These are phyloP conservation scores for Peromyscus eremicus DNA, from an alignment of 2,797 vertebrate genomes.

Conservation along the genomic window DNA sequence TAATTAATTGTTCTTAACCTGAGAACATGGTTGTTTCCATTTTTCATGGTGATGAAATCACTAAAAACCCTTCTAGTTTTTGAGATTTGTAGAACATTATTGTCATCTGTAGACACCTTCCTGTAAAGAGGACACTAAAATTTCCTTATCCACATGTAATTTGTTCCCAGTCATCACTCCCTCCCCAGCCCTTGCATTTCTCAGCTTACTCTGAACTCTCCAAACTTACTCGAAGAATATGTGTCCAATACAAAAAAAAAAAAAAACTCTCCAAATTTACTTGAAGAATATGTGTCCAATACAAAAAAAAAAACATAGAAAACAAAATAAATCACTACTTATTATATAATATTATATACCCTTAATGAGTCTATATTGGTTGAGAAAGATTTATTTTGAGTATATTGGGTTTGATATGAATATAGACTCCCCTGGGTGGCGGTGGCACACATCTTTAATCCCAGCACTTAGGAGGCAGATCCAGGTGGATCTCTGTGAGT, in stretches of 20 bases:
- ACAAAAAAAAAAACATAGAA: neutral
- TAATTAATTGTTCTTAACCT: neutral
- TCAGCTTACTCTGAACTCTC: neutral
- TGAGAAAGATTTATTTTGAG: neutral
- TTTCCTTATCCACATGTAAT: too few relatives aligned
- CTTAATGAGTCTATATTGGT: accelerated
- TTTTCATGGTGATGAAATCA: neutral
- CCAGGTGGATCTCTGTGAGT: too few relatives aligned
- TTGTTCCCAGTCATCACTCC: neutral
- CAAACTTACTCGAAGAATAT: neutral
- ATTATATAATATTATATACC: neutral
- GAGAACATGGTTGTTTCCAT: neutral
- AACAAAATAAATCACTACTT: neutral
- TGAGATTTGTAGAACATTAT: neutral
- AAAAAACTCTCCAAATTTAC: too few relatives aligned
- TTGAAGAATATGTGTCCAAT: neutral
- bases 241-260: neutral
- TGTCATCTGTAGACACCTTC: neutral
- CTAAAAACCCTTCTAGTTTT: neutral
- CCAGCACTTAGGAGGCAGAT: too few relatives aligned
- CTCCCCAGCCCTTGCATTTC: too few relatives aligned
- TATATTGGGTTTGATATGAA: neutral
- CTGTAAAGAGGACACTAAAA: neutral
- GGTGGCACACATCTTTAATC: too few relatives aligned
- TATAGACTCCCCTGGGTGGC: neutral